phyloP scores from a whole-genome alignment of 53 echinoderm and acorn worm species.

The Temnopleurus reevesii region DNA sequence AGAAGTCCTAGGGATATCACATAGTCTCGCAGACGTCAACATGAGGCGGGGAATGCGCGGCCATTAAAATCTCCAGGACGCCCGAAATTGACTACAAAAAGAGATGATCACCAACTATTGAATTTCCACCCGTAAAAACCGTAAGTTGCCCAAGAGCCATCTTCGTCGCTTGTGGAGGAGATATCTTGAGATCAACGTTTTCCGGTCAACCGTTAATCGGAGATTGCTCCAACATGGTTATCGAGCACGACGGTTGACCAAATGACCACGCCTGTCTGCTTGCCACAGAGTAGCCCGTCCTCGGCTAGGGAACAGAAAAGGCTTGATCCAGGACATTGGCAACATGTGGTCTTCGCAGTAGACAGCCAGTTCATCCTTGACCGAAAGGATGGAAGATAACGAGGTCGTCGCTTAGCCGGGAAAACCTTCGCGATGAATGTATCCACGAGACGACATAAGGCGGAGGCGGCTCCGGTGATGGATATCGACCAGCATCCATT shows the following conservation, averaged over 20 bases:
- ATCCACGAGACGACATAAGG: too few relatives aligned
- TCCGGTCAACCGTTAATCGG: slow-evolving; percentile 14
- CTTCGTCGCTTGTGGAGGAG: slow-evolving; percentile 30
- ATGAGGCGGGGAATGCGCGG: neutral
- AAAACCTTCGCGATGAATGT: too few relatives aligned
- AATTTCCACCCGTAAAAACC: slow-evolving; percentile 9
- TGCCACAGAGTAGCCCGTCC: slow-evolving; percentile 43
- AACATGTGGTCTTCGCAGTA: slow-evolving; percentile 38
- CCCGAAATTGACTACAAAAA: neutral
- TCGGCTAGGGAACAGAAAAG: slow-evolving; percentile 44
- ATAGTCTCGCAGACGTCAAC: neutral
- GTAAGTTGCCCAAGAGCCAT: neutral
- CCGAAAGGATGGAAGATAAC: too few relatives aligned
- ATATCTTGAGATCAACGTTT: slow-evolving; percentile 16
- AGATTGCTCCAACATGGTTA: slow-evolving; percentile 44
- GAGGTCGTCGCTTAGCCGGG: too few relatives aligned
- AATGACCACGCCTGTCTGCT: too few relatives aligned
- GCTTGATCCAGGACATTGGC: slow-evolving; percentile 36
- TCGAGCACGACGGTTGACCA: slow-evolving; percentile 17
- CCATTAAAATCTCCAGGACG: slow-evolving; percentile 15
- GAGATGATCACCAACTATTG: slow-evolving; percentile 22
- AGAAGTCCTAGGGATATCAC: neutral
- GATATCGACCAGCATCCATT: too few relatives aligned
- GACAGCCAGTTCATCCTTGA: too few relatives aligned
- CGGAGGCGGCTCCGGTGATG: too few relatives aligned